Evolutionary conservation across 2,113 vertebrate genomes (phyloP).

Genomic region (Varanus komodoensis): DNA sequence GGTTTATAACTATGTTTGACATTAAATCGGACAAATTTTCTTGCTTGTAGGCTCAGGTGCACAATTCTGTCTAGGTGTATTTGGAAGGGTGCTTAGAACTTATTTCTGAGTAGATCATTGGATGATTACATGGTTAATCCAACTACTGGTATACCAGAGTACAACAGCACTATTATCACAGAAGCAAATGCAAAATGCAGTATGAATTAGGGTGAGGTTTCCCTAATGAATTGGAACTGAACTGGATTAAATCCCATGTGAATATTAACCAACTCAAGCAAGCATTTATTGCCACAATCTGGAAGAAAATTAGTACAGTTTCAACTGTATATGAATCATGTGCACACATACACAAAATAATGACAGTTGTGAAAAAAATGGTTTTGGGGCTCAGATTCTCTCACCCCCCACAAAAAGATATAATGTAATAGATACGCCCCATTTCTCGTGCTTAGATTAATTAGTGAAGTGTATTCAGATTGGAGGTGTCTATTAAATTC

Average conservation of each 20-base stretch:
- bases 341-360: background rate
- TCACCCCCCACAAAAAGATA: background rate
- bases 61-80: no score
- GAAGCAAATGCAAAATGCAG: background rate
- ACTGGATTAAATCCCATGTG: background rate
- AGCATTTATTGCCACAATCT: background rate
- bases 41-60: background rate
- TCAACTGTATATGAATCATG: background rate
- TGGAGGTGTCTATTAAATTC: background rate
- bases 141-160: background rate
- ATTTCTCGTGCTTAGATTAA: background rate
- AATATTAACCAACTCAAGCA: background rate
- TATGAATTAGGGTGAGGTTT: background rate
- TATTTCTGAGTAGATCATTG: no score
- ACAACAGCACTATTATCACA: background rate
- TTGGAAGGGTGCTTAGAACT: no score
- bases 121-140: background rate
- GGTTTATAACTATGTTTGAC: no score
- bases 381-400: no score
- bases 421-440: background rate
- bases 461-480: background rate
- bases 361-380: no score
- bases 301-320: background rate
- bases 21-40: no score
- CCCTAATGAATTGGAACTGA: background rate